These are phyloP conservation scores for Colius striatus DNA, from an alignment of 2,113 vertebrate genomes.

Conservation along the genomic window DNA sequence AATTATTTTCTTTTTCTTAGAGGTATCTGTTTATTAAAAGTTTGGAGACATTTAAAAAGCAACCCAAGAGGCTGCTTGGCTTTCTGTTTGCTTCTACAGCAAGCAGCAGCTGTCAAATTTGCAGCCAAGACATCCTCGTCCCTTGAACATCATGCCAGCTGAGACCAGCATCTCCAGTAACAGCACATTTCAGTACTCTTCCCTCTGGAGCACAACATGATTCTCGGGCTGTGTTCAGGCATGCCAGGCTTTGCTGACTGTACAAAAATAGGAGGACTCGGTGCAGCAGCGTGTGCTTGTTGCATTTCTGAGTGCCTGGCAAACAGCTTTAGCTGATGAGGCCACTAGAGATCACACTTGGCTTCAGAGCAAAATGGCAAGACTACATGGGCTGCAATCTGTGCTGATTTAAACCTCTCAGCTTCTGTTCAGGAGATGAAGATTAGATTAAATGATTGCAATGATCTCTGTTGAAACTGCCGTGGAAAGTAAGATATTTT, in stretches of 20 bases:
- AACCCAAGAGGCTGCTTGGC: background rate
- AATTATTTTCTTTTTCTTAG: background rate
- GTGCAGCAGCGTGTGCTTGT: background rate
- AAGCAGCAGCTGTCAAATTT: background rate
- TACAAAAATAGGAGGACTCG: background rate
- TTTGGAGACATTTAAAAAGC: background rate
- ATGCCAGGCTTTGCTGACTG: conserved; percentile 54
- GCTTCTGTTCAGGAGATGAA: background rate
- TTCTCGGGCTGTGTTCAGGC: conserved; percentile 31
- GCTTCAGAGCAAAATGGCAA: background rate
- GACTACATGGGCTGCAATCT: background rate
- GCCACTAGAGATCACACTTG: conserved; percentile 20
- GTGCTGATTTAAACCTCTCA: background rate
- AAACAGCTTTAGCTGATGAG: conserved; percentile 27
- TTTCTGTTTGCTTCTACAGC: background rate
- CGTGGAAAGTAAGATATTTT: background rate
- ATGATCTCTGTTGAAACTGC: background rate
- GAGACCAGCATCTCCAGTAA: conserved; percentile 7
- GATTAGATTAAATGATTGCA: background rate
- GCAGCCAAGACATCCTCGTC: conserved; percentile 18
- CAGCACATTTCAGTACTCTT: background rate
- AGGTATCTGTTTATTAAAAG: background rate
- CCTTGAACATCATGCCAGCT: background rate
- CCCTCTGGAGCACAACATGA: background rate
- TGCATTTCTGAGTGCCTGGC: conserved; percentile 2